These are phyloP conservation scores for Nephrotoma guestfalica DNA, from an alignment of 2,888 invertebrate species.

Conservation along the genomic window DNA sequence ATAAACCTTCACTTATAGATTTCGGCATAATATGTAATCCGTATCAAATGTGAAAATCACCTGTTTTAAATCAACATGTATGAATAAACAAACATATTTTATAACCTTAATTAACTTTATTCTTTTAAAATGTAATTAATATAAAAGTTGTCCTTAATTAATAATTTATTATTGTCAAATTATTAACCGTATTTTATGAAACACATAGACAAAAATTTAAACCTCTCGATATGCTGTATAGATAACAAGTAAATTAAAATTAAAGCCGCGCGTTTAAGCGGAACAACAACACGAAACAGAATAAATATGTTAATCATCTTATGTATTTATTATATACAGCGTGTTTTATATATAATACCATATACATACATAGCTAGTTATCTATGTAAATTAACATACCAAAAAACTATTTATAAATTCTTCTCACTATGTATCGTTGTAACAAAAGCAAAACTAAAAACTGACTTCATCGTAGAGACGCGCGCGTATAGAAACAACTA, in stretches of 20 bases:
- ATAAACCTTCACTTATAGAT: background rate
- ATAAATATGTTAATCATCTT: background rate
- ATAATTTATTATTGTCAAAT: background rate
- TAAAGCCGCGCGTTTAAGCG: background rate
- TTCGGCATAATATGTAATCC: background rate
- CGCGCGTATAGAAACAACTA: background rate
- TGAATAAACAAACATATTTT: background rate
- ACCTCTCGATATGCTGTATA: background rate
- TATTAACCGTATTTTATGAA: background rate
- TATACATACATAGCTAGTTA: background rate
- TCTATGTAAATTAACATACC: background rate
- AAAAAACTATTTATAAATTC: background rate
- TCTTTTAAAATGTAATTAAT: background rate
- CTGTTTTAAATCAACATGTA: background rate
- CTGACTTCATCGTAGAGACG: background rate
- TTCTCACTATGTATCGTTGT: background rate
- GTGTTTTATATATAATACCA: background rate
- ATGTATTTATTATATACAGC: background rate
- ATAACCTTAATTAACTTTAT: background rate
- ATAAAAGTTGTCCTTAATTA: background rate
- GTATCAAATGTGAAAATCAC: background rate
- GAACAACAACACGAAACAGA: background rate
- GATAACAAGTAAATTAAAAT: background rate
- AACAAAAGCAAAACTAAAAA: background rate
- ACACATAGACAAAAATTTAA: background rate